Evolutionary conservation across 1,140 invertebrate species (phyloP).

Genomic region (Branchinecta lynchi): DNA sequence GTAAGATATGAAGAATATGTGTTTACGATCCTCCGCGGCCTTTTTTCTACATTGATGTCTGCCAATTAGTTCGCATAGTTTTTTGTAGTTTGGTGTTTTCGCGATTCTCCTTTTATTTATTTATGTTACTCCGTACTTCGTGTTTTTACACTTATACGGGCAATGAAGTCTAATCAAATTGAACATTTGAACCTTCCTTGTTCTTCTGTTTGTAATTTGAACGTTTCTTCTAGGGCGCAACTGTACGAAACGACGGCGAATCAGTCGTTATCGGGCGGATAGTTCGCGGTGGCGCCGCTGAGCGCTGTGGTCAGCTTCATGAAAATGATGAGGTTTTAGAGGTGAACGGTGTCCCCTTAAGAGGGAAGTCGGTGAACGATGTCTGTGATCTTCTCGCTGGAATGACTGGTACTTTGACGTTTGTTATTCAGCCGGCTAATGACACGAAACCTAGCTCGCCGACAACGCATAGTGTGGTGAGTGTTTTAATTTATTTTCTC

Average conservation of each 20-base stretch:
- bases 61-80: too few relatives aligned
- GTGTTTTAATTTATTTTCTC: constrained; percentile 12
- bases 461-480: constrained; percentile 37
- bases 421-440: constrained; percentile 60
- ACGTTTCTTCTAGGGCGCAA: constrained; percentile 51
- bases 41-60: too few relatives aligned
- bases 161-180: too few relatives aligned
- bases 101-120: too few relatives aligned
- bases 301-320: constrained; percentile 82
- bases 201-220: background rate
- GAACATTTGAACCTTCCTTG: background rate
- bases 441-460: constrained; percentile 27
- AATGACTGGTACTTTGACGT: constrained; percentile 83
- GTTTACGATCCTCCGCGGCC: too few relatives aligned
- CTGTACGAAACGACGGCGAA: constrained; percentile 81
- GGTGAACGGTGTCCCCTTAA: constrained; percentile 87
- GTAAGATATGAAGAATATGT: too few relatives aligned
- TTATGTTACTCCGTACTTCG: too few relatives aligned
- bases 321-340: constrained; percentile 95
- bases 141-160: too few relatives aligned
- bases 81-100: too few relatives aligned
- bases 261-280: constrained; percentile 88
- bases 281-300: constrained; percentile 83
- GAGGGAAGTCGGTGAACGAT: constrained; percentile 91
- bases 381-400: constrained; percentile 87